Evolutionary conservation across 1,140 invertebrate species (phyloP), one percentile per base, ranked within the genome.

Genomic region (Brachionus plicatilis): DNA sequence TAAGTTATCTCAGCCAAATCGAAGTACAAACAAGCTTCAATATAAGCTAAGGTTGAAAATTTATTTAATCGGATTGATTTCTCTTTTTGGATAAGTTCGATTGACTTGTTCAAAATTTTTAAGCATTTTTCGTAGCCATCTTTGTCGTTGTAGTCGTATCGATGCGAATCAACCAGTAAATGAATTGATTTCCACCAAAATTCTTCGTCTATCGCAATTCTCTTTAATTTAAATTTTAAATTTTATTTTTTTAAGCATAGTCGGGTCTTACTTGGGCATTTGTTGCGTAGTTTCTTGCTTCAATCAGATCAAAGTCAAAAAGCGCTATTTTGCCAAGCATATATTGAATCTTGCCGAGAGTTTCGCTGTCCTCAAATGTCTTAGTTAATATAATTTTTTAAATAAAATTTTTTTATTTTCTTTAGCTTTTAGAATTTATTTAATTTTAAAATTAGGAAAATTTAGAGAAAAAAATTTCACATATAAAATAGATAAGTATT

Each of bases 121-220:
- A 82, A 20, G 11, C 33, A 65, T 14, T 65, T 68, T 82, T 82
- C 79, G 6, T 65, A 65, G 65, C 41, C 65, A 17, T 82, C 79
- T 82, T 82, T 82, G 17, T 68, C 72, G 20, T 76, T 76, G 45
- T 50, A 76, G 27, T 76, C 72, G 12, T 50, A 65, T n/a, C 43
- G 53, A 37, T 68, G 79, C 45, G 79, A 76, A 65, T 82, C 79
- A 4, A 82, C 43, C 43, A 68, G 33, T 33, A 82, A 60, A 82
- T 27, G 79, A 65, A 82, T 65, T 12, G 79, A 65, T 68, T 82
- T 68, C 33, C n/a, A 60, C 79, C 79, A 82, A 68, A 82, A 65
- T 82, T 20, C 11, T 17, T 82, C 79, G 41, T 82, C 79, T 12
- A 82, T 82, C 11, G 79, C 37, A 20, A 27, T 82, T 82, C 41